phyloP scores from a whole-genome alignment of 1,140 invertebrate genomes.

The Caligus rogercresseyi region DNA sequence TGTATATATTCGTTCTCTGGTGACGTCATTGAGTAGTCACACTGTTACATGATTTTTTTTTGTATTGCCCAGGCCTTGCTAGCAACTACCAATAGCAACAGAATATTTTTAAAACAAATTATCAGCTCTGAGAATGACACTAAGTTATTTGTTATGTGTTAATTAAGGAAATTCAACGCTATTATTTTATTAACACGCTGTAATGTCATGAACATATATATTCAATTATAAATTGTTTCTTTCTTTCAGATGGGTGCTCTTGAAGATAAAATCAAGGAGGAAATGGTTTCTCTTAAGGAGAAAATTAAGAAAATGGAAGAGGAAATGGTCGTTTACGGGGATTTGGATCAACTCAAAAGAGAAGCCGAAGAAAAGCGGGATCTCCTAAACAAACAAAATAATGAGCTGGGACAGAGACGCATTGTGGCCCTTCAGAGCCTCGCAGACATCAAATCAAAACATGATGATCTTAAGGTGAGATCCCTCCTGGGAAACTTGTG shows the following conservation, averaged over 20 bases:
- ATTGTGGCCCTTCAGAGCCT: slow-evolving; percentile 25
- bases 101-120: no score
- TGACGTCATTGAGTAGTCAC: no score
- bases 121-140: no score
- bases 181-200: no score
- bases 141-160: no score
- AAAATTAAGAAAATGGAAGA: slow-evolving; percentile 34
- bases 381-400: slow-evolving; percentile 32
- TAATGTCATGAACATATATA: no score
- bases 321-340: slow-evolving; percentile 33
- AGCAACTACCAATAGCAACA: no score
- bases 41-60: no score
- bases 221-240: no score
- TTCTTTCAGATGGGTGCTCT: slow-evolving; percentile 36
- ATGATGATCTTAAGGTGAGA: slow-evolving; percentile 26
- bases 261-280: slow-evolving; percentile 37
- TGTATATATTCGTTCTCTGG: no score
- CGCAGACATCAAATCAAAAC: slow-evolving; percentile 24
- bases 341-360: slow-evolving; percentile 32
- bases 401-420: slow-evolving; percentile 29
- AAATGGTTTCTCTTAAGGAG: slow-evolving; percentile 32
- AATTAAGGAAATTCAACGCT: no score
- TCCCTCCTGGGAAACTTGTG: background rate
- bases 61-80: no score
- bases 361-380: slow-evolving; percentile 33